Conservation (phyloP, 2,113 vertebrate genomes). For the Pelecanoides urinatrix region DNA sequence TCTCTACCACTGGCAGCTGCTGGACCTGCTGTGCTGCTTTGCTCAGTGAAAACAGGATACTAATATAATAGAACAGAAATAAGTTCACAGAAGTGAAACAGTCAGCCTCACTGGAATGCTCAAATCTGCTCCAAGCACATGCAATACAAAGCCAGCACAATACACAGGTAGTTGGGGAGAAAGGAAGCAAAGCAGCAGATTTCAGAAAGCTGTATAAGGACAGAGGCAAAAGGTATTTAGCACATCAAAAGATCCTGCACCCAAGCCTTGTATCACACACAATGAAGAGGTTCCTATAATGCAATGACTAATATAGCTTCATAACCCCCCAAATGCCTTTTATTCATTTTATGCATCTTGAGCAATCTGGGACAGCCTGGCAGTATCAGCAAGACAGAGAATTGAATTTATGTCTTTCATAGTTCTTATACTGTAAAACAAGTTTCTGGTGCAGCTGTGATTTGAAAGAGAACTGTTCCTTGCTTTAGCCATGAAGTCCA, state of each 20-base stretch:
- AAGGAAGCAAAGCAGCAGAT: not conserved
- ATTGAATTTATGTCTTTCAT: not conserved
- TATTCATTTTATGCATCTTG: not conserved
- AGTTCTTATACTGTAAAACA: not conserved
- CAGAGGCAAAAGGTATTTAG: not conserved
- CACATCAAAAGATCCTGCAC: not conserved
- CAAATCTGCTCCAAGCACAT: not conserved
- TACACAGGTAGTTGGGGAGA: not conserved
- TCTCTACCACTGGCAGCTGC: slow-evolving; percentile 7
- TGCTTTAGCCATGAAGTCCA: not conserved
- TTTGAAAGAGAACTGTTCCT: not conserved
- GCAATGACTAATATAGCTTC: not conserved
- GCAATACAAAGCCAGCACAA: not conserved
- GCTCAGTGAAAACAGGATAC: slow-evolving; percentile 14
- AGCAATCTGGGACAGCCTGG: not conserved
- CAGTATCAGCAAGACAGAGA: not conserved
- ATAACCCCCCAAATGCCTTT: not conserved
- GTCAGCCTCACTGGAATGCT: not conserved
- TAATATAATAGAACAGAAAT: slow-evolving; percentile 2
- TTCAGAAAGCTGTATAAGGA: not conserved
- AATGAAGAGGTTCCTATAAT: not conserved
- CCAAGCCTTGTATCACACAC: too few species aligned
- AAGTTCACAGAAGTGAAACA: slow-evolving; percentile 17
- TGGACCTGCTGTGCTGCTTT: slow-evolving; percentile 13
- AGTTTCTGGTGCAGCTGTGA: not conserved